These are phyloP conservation scores for Shinisaurus crocodilurus DNA, from an alignment of 2,113 vertebrate species.

Conservation along the genomic window DNA sequence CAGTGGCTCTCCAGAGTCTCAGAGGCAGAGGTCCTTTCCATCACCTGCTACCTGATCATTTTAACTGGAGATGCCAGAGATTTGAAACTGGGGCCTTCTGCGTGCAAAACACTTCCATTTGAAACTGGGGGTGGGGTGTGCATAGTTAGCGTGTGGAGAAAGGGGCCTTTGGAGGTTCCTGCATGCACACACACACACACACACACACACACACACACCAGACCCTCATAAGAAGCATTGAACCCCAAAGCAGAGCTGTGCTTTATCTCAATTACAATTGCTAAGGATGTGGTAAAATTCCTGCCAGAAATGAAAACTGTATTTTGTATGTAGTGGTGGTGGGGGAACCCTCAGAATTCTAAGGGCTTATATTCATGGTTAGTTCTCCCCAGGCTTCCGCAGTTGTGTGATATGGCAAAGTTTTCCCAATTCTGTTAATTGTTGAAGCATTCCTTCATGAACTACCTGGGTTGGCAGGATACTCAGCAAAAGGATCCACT, in stretches of 20 bases:
- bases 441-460: not conserved
- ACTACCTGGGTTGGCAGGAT: not conserved
- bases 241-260: not conserved
- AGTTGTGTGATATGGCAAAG: not conserved
- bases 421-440: not conserved
- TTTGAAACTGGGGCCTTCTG: not conserved
- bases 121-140: too few relatives aligned
- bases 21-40: not conserved
- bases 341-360: not conserved
- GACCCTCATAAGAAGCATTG: not conserved
- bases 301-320: not conserved
- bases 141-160: too few relatives aligned
- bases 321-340: not conserved
- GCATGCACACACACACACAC: too few relatives aligned
- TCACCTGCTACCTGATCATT: not conserved
- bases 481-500: not conserved
- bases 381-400: not conserved
- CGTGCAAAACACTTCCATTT: not conserved
- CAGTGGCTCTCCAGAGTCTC: not conserved
- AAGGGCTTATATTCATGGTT: not conserved
- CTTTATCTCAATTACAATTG: not conserved
- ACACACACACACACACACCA: not conserved
- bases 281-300: not conserved
- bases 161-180: too few relatives aligned
- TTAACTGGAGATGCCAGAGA: not conserved